These are phyloP conservation scores for Astreopora myriophthalma DNA, from an alignment of 64 coral and sea anemone species.

Conservation along the genomic window DNA sequence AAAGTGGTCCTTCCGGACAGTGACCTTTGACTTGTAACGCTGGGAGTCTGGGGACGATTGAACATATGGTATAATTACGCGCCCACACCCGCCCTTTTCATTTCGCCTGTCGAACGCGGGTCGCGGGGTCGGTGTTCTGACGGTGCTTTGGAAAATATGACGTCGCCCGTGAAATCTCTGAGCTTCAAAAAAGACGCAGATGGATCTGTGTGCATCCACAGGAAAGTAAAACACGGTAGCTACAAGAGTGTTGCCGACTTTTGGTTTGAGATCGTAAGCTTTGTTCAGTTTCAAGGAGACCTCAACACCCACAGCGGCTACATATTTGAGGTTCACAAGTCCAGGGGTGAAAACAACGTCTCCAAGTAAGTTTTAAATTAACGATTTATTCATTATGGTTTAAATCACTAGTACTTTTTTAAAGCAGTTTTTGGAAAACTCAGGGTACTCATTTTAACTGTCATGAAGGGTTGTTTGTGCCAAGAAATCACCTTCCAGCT, in stretches of 20 bases:
- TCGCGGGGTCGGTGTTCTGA: neutral
- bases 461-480: no score
- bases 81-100: no score
- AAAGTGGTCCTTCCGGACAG: no score
- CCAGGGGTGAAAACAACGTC: neutral
- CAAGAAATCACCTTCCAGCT: no score
- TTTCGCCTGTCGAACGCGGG: no score
- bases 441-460: no score
- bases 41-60: no score
- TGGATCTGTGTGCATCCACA: slow-evolving; percentile 6
- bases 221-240: slow-evolving; percentile 1
- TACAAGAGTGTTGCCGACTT: slow-evolving; percentile 12
- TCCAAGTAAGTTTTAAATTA: slow-evolving; percentile 11
- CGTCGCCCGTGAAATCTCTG: neutral
- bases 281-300: slow-evolving; percentile 20
- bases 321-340: neutral
- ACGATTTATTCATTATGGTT: neutral
- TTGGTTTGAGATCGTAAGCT: slow-evolving; percentile 2
- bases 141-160: neutral
- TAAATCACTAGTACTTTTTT: neutral
- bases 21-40: no score
- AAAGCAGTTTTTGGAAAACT: no score
- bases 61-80: no score
- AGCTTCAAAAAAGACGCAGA: neutral
- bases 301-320: neutral